Evolutionary conservation across 2,888 invertebrate species (phyloP).

Genomic region (Athrips mouffetella): DNA sequence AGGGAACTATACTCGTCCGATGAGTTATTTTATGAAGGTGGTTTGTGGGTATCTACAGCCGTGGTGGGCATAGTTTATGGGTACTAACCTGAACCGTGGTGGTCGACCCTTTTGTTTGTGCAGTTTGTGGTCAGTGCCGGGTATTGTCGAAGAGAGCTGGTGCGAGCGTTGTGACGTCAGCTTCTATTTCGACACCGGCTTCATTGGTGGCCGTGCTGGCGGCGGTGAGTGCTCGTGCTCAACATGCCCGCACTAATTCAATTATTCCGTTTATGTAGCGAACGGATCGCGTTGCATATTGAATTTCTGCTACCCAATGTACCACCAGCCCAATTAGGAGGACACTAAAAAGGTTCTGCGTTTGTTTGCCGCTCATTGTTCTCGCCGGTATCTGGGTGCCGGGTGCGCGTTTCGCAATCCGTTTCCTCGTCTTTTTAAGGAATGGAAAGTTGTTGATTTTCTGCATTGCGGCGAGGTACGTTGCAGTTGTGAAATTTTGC

Average conservation of each 20-base stretch:
- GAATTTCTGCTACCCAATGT: constrained; percentile 58
- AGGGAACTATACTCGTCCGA: constrained; percentile 15
- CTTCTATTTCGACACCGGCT: constrained; percentile 31
- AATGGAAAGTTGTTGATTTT: constrained; percentile 72
- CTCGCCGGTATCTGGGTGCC: constrained; percentile 62
- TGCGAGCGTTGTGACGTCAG: constrained; percentile 18
- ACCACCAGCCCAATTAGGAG: constrained; percentile 70
- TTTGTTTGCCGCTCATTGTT: constrained; percentile 70
- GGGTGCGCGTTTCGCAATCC: constrained; percentile 60
- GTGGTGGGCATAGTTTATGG: constrained; percentile 25
- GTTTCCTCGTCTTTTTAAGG: constrained; percentile 73
- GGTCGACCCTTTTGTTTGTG: constrained; percentile 20
- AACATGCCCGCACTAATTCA: constrained; percentile 64
- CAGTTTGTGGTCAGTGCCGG: constrained; percentile 22
- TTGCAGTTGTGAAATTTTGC: constrained; percentile 66
- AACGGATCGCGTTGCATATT: constrained; percentile 69
- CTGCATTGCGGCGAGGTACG: constrained; percentile 43
- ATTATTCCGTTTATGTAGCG: constrained; percentile 71
- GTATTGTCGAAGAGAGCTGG: constrained; percentile 14
- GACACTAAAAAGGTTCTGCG: constrained; percentile 67
- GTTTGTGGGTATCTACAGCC: constrained; percentile 18
- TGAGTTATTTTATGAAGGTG: constrained; percentile 20
- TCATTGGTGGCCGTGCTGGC: constrained; percentile 45
- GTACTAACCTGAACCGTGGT: constrained; percentile 24
- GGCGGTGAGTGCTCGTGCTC: constrained; percentile 46